Base-by-base conservation (phyloP, 1,140 invertebrate species). In the Choristoneura fumiferana region DNA sequence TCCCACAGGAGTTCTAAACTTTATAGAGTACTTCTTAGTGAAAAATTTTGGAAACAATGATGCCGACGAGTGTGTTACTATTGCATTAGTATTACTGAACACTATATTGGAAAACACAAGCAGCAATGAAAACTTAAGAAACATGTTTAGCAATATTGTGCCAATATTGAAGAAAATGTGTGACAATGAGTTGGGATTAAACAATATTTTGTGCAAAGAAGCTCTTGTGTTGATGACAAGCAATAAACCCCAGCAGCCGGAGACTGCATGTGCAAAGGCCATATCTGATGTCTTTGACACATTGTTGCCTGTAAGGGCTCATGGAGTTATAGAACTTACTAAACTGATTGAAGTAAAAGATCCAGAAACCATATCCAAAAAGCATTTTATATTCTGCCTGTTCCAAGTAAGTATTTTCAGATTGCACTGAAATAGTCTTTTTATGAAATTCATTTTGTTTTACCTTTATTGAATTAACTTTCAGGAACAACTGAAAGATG, bases 281-380 rank as follows among this genome's bases (percentile, higher is more conserved):
- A 71, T 96, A 12, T 74, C 90, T 39, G 93, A 96, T 88, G 81
- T 95, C 4, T 91, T 91, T 69, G 94, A 96, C 89, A 89, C 92
- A n/a, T 78, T 95, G 38, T 76, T 97, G n/a, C 96, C 96, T 5
- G 91, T 95, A 0, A 91, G 93, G 77, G 95, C 94, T 13, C 96
- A 97, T 89, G 96, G 93, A 6, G 79, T 97, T 14, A 92, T 96
- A 58, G 82, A 91, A 53, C 78, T 97, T 8, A 93, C 92, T 17
- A 94, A 93, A 89, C 84, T 97, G 4, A 90, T 98, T 18, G 91
- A 94, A 72, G 79, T 83, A 8, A 91, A 89, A 65, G 93, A 97
- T 89, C 45, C 82, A 14, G 91, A 92, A 63, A 90, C 93, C 12
- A 69, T 93, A 34, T 87, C 91, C 0, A 93, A 94, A 65, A 93